These are phyloP conservation scores for Trichonephila clavata DNA, from an alignment of 1,140 invertebrate species.

Conservation along the genomic window DNA sequence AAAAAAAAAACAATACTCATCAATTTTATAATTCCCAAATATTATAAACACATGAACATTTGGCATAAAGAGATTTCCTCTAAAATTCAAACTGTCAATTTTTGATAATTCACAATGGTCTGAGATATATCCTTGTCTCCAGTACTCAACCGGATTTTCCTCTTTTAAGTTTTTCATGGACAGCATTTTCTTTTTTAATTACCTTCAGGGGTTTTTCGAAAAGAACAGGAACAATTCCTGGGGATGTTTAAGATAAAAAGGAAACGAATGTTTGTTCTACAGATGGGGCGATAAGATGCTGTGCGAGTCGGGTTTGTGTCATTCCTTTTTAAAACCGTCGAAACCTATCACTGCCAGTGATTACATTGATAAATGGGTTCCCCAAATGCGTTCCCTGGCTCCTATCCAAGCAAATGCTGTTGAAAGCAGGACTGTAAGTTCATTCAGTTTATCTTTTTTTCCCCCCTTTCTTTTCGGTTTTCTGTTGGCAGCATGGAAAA, in stretches of 20 bases:
- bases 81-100: too few relatives aligned
- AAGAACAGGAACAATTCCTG: not conserved
- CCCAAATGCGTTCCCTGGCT: not conserved
- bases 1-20: too few relatives aligned
- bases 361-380: not conserved
- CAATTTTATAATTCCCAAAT: too few relatives aligned
- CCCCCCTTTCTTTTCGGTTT: not conserved
- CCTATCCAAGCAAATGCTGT: not conserved
- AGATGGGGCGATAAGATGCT: not conserved
- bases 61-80: too few relatives aligned
- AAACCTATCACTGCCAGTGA: conserved; percentile 12
- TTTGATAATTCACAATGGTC: not conserved
- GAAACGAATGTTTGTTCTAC: not conserved
- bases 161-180: not conserved
- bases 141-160: not conserved
- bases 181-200: not conserved
- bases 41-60: too few relatives aligned
- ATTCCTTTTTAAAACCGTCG: not conserved
- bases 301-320: not conserved
- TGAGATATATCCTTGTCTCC: not conserved
- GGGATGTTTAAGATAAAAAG: not conserved
- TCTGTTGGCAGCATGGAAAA: not conserved
- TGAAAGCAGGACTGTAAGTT: not conserved
- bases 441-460: not conserved
- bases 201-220: not conserved